Percentiles rank a stretch among this genome's conserved stretches.
These are phyloP conservation scores for Laticauda laticaudata DNA, from an alignment of 2,113 vertebrate genomes.

Conservation along the genomic window DNA sequence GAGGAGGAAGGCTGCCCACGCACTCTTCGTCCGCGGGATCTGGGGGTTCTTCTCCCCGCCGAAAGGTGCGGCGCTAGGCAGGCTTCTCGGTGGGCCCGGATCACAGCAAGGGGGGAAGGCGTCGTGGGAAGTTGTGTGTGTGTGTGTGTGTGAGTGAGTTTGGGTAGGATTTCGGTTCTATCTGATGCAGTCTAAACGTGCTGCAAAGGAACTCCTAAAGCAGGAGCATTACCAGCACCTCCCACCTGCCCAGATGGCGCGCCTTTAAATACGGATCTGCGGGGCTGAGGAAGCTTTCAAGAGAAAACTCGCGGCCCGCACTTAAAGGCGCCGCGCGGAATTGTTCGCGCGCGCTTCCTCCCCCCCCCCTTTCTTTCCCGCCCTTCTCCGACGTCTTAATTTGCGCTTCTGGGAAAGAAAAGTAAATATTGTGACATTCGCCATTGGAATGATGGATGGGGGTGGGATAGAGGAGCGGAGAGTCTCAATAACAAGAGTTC, in stretches of 20 bases:
- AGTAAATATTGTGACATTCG: constrained; percentile 69
- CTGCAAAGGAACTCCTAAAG: constrained; percentile 75
- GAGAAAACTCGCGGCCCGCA: constrained; percentile 63
- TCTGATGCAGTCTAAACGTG: constrained; percentile 78
- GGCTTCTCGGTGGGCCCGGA: not conserved
- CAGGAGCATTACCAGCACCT: constrained; percentile 68
- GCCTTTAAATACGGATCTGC: constrained; percentile 79
- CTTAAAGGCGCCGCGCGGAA: constrained; percentile 61
- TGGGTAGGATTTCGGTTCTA: constrained; percentile 72
- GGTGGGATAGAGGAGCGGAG: constrained; percentile 18
- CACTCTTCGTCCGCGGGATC: not conserved
- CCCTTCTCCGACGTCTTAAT: constrained; percentile 43
- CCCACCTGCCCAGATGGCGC: constrained; percentile 73
- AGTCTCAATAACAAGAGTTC: constrained; percentile 48
- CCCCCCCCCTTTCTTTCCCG: not conserved
- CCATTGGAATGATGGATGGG: constrained; percentile 52
- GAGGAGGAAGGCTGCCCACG: not conserved
- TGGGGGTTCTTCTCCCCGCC: not conserved
- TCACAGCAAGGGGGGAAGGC: not conserved
- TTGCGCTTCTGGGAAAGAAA: constrained; percentile 44
- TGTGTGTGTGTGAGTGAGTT: not conserved
- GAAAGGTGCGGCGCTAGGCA: not conserved
- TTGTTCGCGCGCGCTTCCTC: not conserved
- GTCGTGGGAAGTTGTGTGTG: not conserved
- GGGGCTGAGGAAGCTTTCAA: constrained; percentile 62